Evolutionary conservation across 92 coral and sea anemone species (phyloP), one percentile per base, ranked within the genome.

Genomic region (Palythoa grandiflora): DNA sequence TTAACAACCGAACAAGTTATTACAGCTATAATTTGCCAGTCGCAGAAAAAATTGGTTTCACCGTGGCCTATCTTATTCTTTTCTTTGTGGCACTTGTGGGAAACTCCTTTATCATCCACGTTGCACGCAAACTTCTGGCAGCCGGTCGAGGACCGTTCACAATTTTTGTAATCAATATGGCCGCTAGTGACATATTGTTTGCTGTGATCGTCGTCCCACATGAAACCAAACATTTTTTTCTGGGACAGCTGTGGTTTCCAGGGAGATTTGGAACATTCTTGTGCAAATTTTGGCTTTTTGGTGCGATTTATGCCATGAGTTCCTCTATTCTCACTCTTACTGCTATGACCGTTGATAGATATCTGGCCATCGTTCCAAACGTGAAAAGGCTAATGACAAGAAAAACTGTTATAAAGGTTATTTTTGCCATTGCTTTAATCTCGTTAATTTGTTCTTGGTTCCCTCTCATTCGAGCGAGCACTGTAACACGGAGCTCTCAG

Each of bases 291-390:
- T 16, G 6, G 7, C 1, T 1, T 13, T 72, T 36, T 72, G 52
- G 51, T 17, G 40, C 37, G 13, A 14, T 36, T 15, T 72, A 20
- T 72, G 50, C 48, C 47, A 38, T 72, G 13, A 17, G 48, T 17
- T 72, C 50, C 0, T 72, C 77, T 36, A 38, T 72, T 6, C 47
- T 72, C 53, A 72, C 77, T 5, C 77, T 72, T 40, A 72, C 77
- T 4, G 77, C 77, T 15, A 72, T 72, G 77, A 38, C 77, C n/a
- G 52, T 72, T n/a, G 77, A 72, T 38, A 72, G 77, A 38, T 72
- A 38, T 72, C 19, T 36, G 48, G 40, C 77, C 48, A 72, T 72
- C 53, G 77, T 72, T 2, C 77, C 77, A 38, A 72, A 38, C 48
- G 9, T 40, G 47, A 40, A 40, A 40, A 40, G 5, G 5, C 47